Evolutionary conservation across 1,140 invertebrate species (phyloP).

Genomic region (Drosophila parvula): DNA sequence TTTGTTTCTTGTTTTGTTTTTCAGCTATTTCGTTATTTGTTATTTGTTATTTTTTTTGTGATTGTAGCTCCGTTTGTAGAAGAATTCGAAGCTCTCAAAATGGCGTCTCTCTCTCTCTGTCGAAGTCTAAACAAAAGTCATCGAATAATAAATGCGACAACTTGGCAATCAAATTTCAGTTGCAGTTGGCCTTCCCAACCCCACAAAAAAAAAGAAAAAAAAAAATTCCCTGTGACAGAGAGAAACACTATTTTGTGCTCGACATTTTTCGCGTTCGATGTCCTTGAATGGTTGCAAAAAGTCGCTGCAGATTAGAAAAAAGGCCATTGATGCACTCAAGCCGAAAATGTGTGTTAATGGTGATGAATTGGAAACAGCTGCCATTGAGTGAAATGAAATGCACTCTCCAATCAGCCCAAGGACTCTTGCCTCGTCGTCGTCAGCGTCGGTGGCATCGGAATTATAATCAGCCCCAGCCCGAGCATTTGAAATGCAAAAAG

Average conservation of each 20-base stretch:
- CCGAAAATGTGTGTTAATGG: conserved; percentile 79
- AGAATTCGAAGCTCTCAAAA: conserved; percentile 41
- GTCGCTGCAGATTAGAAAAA: conserved; percentile 48
- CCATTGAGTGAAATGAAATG: conserved; percentile 46
- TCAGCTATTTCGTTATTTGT: conserved; percentile 24
- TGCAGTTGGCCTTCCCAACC: conserved; percentile 13
- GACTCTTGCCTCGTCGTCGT: conserved; percentile 28
- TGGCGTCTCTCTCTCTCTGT: conserved; percentile 39
- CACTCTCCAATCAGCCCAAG: conserved; percentile 68
- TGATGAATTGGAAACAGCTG: conserved; percentile 76
- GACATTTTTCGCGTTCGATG: conserved; percentile 42
- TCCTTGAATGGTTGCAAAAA: conserved; percentile 45
- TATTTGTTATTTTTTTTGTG: conserved; percentile 12
- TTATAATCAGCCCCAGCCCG: conserved; percentile 7
- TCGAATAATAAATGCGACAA: conserved; percentile 42
- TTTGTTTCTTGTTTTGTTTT: conserved; percentile 16
- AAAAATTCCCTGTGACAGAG: background rate
- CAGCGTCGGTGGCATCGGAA: conserved; percentile 7
- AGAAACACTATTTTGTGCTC: conserved; percentile 14
- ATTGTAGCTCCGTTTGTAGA: conserved; percentile 20
- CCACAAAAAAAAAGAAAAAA: background rate
- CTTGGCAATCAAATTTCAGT: conserved; percentile 53
- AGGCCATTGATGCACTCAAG: conserved; percentile 68
- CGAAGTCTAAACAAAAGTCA: conserved; percentile 22
- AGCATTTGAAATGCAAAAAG: conserved; percentile 13